Evolutionary conservation across 2,888 invertebrate genomes (phyloP), one percentile per base, ranked within the genome.

Genomic region (Penaeus monodon): DNA sequence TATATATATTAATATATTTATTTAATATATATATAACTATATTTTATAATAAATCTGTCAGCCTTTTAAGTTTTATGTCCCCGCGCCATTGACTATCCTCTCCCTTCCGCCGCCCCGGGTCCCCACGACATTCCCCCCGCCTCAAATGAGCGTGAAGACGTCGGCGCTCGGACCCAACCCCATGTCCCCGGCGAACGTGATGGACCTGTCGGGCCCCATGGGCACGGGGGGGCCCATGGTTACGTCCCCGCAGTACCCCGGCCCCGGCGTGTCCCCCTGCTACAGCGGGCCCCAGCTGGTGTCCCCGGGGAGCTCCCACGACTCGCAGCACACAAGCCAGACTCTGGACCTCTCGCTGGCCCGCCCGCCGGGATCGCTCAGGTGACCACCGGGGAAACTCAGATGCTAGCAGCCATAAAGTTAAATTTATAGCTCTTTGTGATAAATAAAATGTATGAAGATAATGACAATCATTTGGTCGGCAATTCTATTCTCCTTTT

Each of bases 81-180:
- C 17, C 3, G 3, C 49, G n/a, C n/a, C 33, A 38, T 2, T 33
- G 74, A 27, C 17, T 38, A 1, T 33, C 38, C 22, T 17, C 22
- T 44, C 49, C 73, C 63, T 27, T 57, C 20, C 82, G 65, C 17
- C 87, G 90, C 85, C 73, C 88, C 29, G 90, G 88, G 14, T 90
- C 76, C 88, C 12, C 88, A 90, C 79, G 90, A 90, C 85, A 90
- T 88, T 66, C 86, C 90, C 20, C 88, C 90, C 76, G 88, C n/a
- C n/a, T 90, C 76, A 90, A 90, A 81, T 90, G 33, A 90, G 90
- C 82, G 90, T 90, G 33, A 90, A 90, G 83, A 90, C 90, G 38
- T 87, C 90, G 27, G 88, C 90, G 22, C 76, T 90, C 49, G 88
- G 90, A 3, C 90, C 86, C 27, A 82, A 88, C 83, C 86, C 90